These are phyloP conservation scores for Caiman crocodilus DNA, from an alignment of 2,797 vertebrate genomes.

Conservation along the genomic window DNA sequence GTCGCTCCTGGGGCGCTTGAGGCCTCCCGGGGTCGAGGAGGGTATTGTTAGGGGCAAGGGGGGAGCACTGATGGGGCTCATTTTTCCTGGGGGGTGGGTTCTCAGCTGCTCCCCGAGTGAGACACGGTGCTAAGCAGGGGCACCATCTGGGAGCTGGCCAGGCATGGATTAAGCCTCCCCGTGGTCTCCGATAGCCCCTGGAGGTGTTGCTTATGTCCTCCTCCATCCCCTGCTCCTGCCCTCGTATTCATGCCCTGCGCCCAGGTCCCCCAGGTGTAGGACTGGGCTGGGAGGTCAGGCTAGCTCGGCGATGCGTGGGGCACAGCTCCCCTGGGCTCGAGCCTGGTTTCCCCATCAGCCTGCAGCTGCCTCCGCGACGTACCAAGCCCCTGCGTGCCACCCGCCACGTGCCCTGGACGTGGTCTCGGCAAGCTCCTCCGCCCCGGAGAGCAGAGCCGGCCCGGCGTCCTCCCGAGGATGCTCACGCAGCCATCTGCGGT, in stretches of 20 bases:
- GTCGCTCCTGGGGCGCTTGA: not conserved
- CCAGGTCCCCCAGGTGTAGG: no score
- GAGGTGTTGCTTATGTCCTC: not conserved
- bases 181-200: not conserved
- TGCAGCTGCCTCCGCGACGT: no score
- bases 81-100: no score
- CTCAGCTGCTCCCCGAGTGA: no score
- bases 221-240: not conserved
- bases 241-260: no score
- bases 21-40: not conserved
- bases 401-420: no score
- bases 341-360: no score
- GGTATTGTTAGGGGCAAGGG: not conserved
- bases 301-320: not conserved
- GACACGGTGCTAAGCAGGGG: constrained; percentile 39
- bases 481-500: no score
- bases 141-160: constrained; percentile 70
- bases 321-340: not conserved
- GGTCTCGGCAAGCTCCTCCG: not conserved
- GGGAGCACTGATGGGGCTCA: no score
- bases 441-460: not conserved
- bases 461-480: no score
- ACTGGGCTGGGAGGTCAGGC: not conserved
- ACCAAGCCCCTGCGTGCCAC: no score
- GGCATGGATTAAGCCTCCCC: not conserved